Base-by-base conservation (phyloP, 2,797 vertebrate species). In the Brachymystax lenok region DNA sequence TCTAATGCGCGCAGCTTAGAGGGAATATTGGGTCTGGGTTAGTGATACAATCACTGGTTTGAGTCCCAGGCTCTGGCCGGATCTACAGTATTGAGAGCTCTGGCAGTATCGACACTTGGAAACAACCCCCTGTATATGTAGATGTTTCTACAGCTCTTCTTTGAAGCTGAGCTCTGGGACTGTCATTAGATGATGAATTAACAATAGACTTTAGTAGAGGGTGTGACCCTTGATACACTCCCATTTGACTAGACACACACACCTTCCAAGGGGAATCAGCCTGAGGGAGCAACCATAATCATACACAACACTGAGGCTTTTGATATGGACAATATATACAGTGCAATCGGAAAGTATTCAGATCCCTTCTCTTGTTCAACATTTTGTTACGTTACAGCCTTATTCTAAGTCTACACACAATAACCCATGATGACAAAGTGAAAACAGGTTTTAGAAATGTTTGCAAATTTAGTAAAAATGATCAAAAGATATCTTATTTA, bases 101-200 rank as follows among this genome's bases (percentile, higher is more conserved):
- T n/a, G 56, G 21, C 56, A 7, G 19, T 5, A n/a, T 59, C 4
- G 19, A 8, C 52, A 46, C 8, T 59, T 19, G 27, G 59, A 63
- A 63, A 12, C 24, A 1, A 27, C 7, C 12, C 14, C 13, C 64
- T 2, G 64, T 27, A 21, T 24, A 27, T 64, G 61, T 14, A 67
- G 12, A 67, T 27, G 71, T 28, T 46, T 50, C 24, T 19, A 24
- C 63, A 66, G 73, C 35, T 67, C 35, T 13, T 74, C 40, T 61
- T 27, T 75, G 28, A 69, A 21, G 1, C 6, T 8, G 40, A 74
- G 66, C 59, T 17, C 54, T 6, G 17, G 51, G n/a, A 71, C 69
- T 77, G 75, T 78, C 77, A 68, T 71, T 24, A n/a, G 40, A 82
- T 77, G 69, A 82, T 79, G 19, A 74, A 83, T 83, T 78, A 71